Evolutionary conservation across 2,888 invertebrate genomes (phyloP), one percentile per base, ranked within the genome.

Genomic region (Caenorhabditis afra): DNA sequence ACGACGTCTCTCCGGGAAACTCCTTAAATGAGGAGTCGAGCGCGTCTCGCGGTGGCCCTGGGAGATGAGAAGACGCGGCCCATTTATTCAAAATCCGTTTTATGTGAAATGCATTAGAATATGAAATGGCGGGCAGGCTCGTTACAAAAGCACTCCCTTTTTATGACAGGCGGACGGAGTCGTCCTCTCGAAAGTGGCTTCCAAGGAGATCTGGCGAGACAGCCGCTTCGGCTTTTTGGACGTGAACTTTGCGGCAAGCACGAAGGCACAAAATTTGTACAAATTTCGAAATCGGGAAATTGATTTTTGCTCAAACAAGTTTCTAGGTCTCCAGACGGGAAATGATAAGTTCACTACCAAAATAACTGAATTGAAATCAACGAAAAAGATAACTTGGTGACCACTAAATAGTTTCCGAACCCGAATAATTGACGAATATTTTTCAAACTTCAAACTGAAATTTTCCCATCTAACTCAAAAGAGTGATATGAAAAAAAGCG

Each of bases 91-190:
- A 73, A 73, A 65, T 50, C 73, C 64, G 58, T 58, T 73, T 73
- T 73, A 73, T 73, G 73, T 57, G 73, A 73, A n/a, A 73, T 73
- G 64, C 64, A 73, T 64, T 64, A 71, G 62, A 71, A 71, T 64
- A 62, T 62, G 49, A 64, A 71, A 71, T 64, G 44, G 29, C 62
- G 62, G 55, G 8, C 50, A 22, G 23, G 35, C 49, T 64, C 71
- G 62, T 71, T 71, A 71, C 62, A 71, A 71, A 71, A 71, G 71
- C 49, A 49, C 50, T 62, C 55, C n/a, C 50, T 16, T 23, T 64
- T 73, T 71, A 55, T 64, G 57, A 71, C 62, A 62, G 62, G 57
- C 37, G 29, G 29, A n/a, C n/a, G n/a, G n/a, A n/a, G 3, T 29
- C 29, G 29, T 49, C 18, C 41, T 73, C 49, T 57, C 49, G 50